A percentile compares a stretch with the other conserved stretches of the same genome.
These are phyloP conservation scores for Mormyrus lacerda DNA, from an alignment of 2,113 vertebrate species.

Conservation along the genomic window DNA sequence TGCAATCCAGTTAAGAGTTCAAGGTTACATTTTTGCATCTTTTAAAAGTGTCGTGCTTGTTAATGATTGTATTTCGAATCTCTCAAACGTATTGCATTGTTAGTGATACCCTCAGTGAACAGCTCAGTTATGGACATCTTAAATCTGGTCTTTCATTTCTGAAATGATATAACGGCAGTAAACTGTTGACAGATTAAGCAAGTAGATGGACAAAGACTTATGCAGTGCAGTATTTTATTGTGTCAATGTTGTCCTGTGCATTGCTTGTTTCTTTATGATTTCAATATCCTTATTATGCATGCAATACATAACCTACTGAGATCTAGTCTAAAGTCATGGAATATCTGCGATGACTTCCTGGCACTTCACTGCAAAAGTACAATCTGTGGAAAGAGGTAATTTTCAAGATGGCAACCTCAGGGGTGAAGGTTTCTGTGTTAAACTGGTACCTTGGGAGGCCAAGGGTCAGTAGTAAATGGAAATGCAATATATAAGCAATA, in stretches of 20 bases:
- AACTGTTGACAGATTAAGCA: neutral
- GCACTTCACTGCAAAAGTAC: neutral
- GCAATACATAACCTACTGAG: neutral
- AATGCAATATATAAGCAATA: constrained; percentile 9
- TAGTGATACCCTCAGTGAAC: neutral
- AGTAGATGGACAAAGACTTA: neutral
- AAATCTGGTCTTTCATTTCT: neutral
- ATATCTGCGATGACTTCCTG: neutral
- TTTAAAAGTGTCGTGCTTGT: neutral
- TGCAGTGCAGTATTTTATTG: neutral
- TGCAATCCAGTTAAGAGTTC: neutral
- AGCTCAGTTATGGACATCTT: neutral
- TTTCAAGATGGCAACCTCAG: neutral
- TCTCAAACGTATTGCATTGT: neutral
- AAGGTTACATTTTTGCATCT: neutral
- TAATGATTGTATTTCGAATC: neutral
- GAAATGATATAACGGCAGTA: neutral
- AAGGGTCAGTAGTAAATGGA: constrained; percentile 2
- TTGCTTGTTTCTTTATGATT: neutral
- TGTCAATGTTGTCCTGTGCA: neutral
- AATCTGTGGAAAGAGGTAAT: neutral
- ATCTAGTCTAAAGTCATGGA: neutral
- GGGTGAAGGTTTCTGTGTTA: constrained; percentile 6
- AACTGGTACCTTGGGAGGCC: constrained; percentile 2
- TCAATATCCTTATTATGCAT: neutral